Conservation (phyloP, 1,140 invertebrate species). For the Cheumatopsyche charites region DNA sequence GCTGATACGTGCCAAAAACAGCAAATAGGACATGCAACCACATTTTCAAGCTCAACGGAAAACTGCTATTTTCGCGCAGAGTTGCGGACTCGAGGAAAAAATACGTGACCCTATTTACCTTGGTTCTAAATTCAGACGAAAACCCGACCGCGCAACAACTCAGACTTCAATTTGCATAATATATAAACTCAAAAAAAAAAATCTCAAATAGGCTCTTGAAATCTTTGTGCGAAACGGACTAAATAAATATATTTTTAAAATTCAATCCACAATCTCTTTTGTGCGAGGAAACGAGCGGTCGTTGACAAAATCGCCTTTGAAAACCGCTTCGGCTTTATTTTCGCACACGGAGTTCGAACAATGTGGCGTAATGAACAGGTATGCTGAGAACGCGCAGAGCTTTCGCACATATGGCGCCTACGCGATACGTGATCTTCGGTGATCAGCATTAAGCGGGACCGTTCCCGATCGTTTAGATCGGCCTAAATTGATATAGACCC, state of each 20-base stretch:
- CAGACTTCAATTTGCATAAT: no score
- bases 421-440: slow-evolving; percentile 33
- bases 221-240: neutral
- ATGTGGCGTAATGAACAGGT: slow-evolving; percentile 26
- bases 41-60: neutral
- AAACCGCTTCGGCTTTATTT: neutral
- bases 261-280: no score
- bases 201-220: no score
- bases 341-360: neutral
- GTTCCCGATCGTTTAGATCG: slow-evolving; percentile 28
- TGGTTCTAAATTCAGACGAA: no score
- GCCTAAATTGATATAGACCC: slow-evolving; percentile 25
- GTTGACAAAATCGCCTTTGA: no score
- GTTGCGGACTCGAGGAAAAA: no score
- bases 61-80: neutral
- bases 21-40: slow-evolving; percentile 8
- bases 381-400: slow-evolving; percentile 6
- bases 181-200: no score
- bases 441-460: slow-evolving; percentile 28
- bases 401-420: slow-evolving; percentile 17
- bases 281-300: no score
- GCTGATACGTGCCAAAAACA: slow-evolving; percentile 3
- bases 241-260: slow-evolving; percentile 8
- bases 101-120: no score
- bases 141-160: no score